These are phyloP conservation scores for Scytalopus superciliaris DNA, from an alignment of 2,113 vertebrate genomes.

Conservation along the genomic window DNA sequence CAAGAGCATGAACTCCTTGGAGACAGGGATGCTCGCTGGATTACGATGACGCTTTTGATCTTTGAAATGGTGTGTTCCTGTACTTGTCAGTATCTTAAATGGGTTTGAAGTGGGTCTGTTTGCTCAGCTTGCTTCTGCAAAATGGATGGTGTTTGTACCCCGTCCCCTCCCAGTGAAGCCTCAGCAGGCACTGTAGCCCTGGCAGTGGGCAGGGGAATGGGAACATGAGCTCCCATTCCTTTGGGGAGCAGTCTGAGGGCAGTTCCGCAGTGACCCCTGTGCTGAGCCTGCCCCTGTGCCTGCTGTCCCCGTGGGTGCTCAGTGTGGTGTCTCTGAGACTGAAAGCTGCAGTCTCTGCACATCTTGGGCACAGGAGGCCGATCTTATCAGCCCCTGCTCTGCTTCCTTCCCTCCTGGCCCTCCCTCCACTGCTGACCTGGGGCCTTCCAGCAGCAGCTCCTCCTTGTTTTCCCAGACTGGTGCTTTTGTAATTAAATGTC, in stretches of 20 bases:
- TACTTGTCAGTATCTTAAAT: neutral
- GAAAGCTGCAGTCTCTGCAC: neutral
- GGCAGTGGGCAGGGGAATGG: neutral
- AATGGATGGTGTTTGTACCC: neutral
- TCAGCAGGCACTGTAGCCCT: neutral
- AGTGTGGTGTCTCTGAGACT: neutral
- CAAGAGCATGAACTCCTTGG: accelerated
- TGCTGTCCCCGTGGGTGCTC: accelerated
- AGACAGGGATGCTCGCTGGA: neutral
- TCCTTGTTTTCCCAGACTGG: neutral
- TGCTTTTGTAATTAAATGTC: neutral
- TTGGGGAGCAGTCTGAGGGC: neutral
- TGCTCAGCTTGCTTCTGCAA: neutral
- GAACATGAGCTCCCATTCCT: neutral
- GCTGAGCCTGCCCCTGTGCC: accelerated
- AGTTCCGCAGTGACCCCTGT: neutral
- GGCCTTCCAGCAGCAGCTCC: neutral
- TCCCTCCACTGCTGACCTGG: neutral
- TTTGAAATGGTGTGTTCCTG: accelerated
- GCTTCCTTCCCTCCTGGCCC: slow-evolving; percentile 20
- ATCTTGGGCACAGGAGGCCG: neutral
- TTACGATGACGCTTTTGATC: neutral
- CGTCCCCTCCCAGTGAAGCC: accelerated
- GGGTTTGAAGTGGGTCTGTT: neutral
- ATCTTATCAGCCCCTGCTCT: neutral